Conservation (phyloP, 2,113 vertebrate species). For the Poeciliopsis occidentalis region DNA sequence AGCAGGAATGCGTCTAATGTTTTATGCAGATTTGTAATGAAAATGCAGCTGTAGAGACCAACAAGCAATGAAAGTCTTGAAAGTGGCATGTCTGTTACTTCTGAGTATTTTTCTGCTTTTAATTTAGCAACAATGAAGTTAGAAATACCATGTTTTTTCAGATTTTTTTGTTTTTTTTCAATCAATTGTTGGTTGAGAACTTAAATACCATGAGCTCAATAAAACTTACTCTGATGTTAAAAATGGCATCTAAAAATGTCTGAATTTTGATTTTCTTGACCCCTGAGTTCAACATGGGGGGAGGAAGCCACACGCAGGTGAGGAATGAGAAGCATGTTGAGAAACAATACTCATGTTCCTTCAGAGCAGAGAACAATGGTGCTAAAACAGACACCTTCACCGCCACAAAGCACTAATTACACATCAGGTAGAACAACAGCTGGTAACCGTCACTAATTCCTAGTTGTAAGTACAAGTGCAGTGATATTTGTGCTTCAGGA, state of each 20-base stretch:
- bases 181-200: too few species aligned
- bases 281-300: conserved; percentile 20
- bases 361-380: conserved; percentile 48
- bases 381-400: conserved; percentile 39
- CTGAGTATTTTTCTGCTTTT: too few species aligned
- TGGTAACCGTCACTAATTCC: neutral
- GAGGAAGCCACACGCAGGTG: conserved; percentile 34
- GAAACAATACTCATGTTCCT: conserved; percentile 41
- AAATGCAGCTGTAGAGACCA: too few species aligned
- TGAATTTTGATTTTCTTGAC: neutral
- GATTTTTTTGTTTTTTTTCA: too few species aligned
- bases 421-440: neutral
- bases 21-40: too few species aligned
- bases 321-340: conserved; percentile 33
- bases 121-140: too few species aligned
- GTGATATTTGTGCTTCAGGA: too few species aligned
- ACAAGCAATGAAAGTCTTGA: too few species aligned
- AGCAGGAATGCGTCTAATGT: too few species aligned
- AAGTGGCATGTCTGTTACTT: too few species aligned
- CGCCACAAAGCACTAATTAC: conserved; percentile 7
- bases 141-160: too few species aligned
- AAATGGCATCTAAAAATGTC: neutral
- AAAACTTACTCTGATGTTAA: neutral
- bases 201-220: neutral
- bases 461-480: too few species aligned